Conservation (phyloP, 2,797 vertebrate genomes). For the Choloepus didactylus region DNA sequence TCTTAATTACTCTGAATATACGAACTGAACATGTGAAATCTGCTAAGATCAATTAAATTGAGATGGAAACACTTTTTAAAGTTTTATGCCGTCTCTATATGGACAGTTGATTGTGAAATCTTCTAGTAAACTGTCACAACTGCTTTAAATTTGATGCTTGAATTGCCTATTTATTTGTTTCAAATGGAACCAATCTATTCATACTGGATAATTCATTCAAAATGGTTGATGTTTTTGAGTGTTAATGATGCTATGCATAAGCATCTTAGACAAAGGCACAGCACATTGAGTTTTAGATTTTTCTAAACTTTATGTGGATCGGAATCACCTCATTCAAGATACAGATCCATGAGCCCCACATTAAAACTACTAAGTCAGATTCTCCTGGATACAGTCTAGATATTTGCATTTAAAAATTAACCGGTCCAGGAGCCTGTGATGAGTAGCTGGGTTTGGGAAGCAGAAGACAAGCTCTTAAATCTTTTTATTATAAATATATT, state of each 20-base stretch:
- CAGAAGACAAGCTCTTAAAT: neutral
- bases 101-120: neutral
- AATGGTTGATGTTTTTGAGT: conserved; percentile 15
- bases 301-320: neutral
- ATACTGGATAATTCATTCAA: neutral
- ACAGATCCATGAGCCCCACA: neutral
- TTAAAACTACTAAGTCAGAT: conserved; percentile 24
- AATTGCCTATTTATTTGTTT: conserved; percentile 29
- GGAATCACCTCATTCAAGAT: conserved; percentile 23
- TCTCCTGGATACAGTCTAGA: neutral
- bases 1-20: neutral
- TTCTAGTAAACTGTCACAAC: neutral
- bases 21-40: neutral
- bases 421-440: neutral
- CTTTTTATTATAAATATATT: conserved; percentile 31
- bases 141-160: conserved; percentile 43
- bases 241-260: neutral
- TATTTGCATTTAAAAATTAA: conserved; percentile 56
- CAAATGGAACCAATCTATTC: neutral
- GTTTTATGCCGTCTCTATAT: neutral
- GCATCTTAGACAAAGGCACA: conserved; percentile 28
- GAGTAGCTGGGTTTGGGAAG: neutral
- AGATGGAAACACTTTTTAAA: neutral
- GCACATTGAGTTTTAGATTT: conserved; percentile 35
- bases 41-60: conserved; percentile 44